Conservation (phyloP, 1,140 invertebrate genomes). For the Trachymyrmex cornetzi region DNA sequence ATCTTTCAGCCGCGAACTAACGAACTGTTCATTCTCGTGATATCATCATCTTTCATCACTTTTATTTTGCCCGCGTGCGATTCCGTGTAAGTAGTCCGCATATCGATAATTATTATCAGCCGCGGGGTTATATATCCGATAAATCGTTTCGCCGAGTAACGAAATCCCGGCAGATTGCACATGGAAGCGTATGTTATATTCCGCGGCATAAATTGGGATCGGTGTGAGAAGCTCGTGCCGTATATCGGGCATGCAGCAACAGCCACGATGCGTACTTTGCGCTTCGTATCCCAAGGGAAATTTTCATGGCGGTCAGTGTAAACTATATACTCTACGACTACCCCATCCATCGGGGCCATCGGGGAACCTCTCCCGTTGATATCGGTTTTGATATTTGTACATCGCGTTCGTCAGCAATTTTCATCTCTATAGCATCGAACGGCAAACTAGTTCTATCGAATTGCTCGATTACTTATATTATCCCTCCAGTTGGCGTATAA, state of each 20-base stretch:
- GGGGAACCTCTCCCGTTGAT: constrained; percentile 39
- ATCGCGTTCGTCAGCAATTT: constrained; percentile 53
- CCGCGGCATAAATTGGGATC: constrained; percentile 64
- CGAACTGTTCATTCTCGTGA: neutral
- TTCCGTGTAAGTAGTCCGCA: constrained; percentile 34
- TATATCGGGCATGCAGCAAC: constrained; percentile 47
- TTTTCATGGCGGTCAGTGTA: constrained; percentile 80
- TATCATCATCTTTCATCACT: neutral
- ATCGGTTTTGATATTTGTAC: constrained; percentile 58
- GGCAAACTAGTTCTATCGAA: neutral
- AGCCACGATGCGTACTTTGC: constrained; percentile 50
- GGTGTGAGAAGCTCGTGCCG: constrained; percentile 11
- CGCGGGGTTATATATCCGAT: constrained; percentile 3
- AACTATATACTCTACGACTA: constrained; percentile 66
- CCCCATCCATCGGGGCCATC: neutral
- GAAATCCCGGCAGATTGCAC: constrained; percentile 52
- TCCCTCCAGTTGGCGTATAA: neutral
- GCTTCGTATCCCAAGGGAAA: constrained; percentile 77
- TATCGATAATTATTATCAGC: constrained; percentile 61
- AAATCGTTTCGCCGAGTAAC: constrained; percentile 59
- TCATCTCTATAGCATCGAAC: constrained; percentile 44
- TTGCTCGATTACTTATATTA: neutral
- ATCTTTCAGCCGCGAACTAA: neutral
- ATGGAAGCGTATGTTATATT: constrained; percentile 67
- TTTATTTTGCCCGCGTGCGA: neutral